A percentile compares a stretch with the other conserved stretches of the same genome.
Evolutionary conservation across 2,888 invertebrate species (phyloP).

Genomic region (Agrotis exclamationis): DNA sequence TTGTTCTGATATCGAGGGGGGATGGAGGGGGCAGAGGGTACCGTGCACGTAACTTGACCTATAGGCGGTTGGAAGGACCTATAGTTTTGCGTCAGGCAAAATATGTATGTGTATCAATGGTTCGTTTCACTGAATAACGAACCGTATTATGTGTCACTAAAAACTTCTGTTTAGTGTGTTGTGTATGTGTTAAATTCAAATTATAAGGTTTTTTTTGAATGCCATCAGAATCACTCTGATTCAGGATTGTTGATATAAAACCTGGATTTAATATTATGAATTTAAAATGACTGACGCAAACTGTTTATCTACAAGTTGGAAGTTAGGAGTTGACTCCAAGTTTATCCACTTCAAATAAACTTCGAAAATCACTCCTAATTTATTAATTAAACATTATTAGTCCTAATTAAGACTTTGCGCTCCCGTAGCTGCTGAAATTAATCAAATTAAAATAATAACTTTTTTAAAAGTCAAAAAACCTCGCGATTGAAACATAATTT

Average conservation of each 20-base stretch:
- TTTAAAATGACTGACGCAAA: neutral
- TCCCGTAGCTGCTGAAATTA: neutral
- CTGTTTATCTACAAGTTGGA: neutral
- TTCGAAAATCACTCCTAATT: neutral
- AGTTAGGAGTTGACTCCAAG: neutral
- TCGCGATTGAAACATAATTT: slow-evolving; percentile 18
- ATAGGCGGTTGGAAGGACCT: neutral
- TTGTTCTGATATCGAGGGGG: slow-evolving; percentile 64
- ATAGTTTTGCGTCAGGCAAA: neutral
- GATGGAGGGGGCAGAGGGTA: neutral
- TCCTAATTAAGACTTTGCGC: neutral
- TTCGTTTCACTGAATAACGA: too few species aligned
- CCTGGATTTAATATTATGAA: neutral
- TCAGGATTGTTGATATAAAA: neutral
- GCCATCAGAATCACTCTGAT: neutral
- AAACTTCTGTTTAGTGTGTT: too few species aligned
- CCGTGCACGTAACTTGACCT: slow-evolving; percentile 34
- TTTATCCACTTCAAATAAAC: neutral
- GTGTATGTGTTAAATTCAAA: too few species aligned
- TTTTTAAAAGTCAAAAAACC: too few species aligned
- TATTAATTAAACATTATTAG: neutral
- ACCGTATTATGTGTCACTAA: neutral
- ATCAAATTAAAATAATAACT: neutral
- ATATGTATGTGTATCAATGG: too few species aligned
- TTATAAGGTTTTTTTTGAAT: neutral